Conservation (phyloP, 2,888 invertebrate species). For the Diadegma fenestrale region DNA sequence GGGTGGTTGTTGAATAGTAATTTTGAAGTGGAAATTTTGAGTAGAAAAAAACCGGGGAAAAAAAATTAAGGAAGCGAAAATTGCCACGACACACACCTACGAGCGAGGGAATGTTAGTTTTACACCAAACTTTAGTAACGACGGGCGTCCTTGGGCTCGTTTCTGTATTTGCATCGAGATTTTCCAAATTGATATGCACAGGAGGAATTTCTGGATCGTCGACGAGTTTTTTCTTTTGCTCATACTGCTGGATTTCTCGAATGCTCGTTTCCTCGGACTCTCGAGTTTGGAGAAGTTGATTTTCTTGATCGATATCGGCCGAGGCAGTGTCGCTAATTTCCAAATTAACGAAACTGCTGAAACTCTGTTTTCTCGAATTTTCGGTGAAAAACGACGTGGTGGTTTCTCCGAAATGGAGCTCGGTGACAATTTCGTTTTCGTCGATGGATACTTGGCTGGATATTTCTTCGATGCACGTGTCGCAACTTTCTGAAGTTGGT, state of each 20-base stretch:
- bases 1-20: neutral
- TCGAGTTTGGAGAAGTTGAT: neutral
- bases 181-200: neutral
- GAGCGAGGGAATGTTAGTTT: conserved; percentile 66
- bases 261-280: conserved; percentile 6
- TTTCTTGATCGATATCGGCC: conserved; percentile 17
- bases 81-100: conserved; percentile 72
- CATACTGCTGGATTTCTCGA: neutral
- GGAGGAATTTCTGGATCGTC: conserved; percentile 18
- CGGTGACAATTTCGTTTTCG: conserved; percentile 31
- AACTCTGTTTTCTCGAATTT: conserved; percentile 54
- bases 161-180: conserved; percentile 22
- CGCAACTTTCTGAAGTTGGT: neutral
- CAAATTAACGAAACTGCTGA: conserved; percentile 54
- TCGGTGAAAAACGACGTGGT: conserved; percentile 9
- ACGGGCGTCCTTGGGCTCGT: conserved; percentile 38
- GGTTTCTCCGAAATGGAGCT: conserved; percentile 5
- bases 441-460: conserved; percentile 20
- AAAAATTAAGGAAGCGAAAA: conserved; percentile 47
- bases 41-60: too few relatives aligned
- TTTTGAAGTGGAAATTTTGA: too few relatives aligned
- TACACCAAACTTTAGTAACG: conserved; percentile 67
- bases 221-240: conserved; percentile 7
- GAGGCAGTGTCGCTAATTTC: conserved; percentile 47
- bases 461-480: conserved; percentile 43